A percentile compares a stretch with the other conserved stretches of the same genome.
phyloP scores from a whole-genome alignment of 2,113 vertebrate genomes.

The Corydoras maculifer region DNA sequence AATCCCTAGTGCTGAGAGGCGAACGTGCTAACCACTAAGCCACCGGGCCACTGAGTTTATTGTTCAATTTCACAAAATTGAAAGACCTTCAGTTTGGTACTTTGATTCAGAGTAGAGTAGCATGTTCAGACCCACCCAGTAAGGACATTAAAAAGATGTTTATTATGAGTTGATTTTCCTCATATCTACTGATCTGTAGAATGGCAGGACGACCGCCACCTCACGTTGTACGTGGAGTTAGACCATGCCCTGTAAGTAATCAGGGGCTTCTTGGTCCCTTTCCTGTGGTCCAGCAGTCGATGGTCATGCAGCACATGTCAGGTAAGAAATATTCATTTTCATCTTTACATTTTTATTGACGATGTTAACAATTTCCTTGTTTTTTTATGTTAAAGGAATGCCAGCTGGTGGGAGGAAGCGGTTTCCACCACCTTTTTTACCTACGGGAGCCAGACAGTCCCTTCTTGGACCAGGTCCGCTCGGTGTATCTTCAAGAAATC shows the following conservation, averaged over 20 bases:
- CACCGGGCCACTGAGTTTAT: no score
- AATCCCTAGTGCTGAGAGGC: no score
- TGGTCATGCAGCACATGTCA: constrained; percentile 76
- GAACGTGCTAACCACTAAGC: no score
- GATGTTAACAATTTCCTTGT: background rate
- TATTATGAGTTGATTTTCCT: no score
- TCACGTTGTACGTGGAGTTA: constrained; percentile 62
- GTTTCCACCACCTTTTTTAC: constrained; percentile 67
- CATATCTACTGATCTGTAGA: background rate
- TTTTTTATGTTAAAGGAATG: constrained; percentile 55
- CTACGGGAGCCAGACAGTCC: constrained; percentile 70
- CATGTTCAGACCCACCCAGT: no score
- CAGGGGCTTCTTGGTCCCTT: constrained; percentile 62
- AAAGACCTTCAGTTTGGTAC: no score
- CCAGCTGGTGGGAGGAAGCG: constrained; percentile 38
- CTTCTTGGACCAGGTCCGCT: constrained; percentile 72
- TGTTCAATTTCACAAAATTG: no score
- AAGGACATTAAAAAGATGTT: no score
- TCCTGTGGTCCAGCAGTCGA: constrained; percentile 68
- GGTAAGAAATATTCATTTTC: constrained; percentile 56
- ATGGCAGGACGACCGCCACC: constrained; percentile 3
- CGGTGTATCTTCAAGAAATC: constrained; percentile 63
- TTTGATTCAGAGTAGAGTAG: no score
- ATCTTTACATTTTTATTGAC: no score
- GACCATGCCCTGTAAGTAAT: constrained; percentile 55